Percentiles rank a stretch among this genome's conserved stretches.
These are phyloP conservation scores for Tenthredo notha DNA, from an alignment of 2,888 invertebrate genomes.

Conservation along the genomic window DNA sequence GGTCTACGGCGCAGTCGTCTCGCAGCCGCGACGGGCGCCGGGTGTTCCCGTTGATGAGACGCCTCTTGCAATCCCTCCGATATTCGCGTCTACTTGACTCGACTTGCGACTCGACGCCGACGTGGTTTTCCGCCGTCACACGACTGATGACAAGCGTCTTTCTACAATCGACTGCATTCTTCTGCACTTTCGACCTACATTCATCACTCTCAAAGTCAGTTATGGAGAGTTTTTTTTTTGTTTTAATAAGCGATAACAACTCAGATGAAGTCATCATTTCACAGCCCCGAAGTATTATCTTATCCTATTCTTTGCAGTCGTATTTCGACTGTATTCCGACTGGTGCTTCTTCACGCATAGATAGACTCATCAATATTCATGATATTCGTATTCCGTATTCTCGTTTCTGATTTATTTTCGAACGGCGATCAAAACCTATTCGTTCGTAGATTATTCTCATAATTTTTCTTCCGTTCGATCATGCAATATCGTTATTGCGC, in stretches of 20 bases:
- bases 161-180: not conserved
- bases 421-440: not conserved
- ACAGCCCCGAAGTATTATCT: not conserved
- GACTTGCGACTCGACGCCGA: not conserved
- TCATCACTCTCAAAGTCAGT: not conserved
- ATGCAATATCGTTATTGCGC: not conserved
- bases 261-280: not conserved
- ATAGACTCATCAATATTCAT: no score
- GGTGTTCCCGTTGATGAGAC: conserved; percentile 28
- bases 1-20: conserved; percentile 51
- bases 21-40: conserved; percentile 51
- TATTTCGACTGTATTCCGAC: not conserved
- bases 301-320: not conserved
- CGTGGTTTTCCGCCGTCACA: not conserved
- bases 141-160: not conserved
- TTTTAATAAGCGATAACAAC: not conserved
- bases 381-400: not conserved
- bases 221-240: not conserved
- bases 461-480: not conserved
- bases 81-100: not conserved
- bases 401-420: not conserved
- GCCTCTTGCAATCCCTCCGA: not conserved
- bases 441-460: not conserved
- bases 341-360: not conserved
- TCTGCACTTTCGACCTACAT: not conserved